A percentile compares a stretch with the other conserved stretches of the same genome.
Evolutionary conservation across 2,113 vertebrate species (phyloP).

Genomic region (Isurus oxyrinchus): DNA sequence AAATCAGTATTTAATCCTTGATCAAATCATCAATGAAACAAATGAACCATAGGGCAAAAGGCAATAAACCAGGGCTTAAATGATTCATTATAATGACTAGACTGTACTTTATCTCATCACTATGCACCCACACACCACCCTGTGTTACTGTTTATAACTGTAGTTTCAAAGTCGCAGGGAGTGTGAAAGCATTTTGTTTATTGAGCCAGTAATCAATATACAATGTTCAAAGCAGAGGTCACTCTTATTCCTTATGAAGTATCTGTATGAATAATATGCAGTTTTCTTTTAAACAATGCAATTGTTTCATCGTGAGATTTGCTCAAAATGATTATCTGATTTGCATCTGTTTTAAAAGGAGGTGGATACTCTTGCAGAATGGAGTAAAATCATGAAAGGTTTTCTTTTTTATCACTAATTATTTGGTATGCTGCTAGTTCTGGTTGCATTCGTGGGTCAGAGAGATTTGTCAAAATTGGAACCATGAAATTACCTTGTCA

Average conservation of each 20-base stretch:
- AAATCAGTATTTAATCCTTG: neutral
- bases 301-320: neutral
- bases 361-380: neutral
- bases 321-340: neutral
- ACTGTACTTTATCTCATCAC: neutral
- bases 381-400: neutral
- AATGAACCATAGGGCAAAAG: neutral
- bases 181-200: neutral
- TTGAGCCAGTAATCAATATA: conserved; percentile 10
- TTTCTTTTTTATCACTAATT: neutral
- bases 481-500: neutral
- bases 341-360: neutral
- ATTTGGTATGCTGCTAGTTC: neutral
- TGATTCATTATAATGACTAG: neutral
- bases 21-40: conserved; percentile 11
- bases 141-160: neutral
- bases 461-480: neutral
- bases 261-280: neutral
- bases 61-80: neutral
- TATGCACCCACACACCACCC: neutral
- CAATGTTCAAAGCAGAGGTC: neutral
- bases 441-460: neutral
- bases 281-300: neutral
- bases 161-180: neutral
- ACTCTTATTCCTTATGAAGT: neutral